These are phyloP conservation scores for Tetropium fuscum DNA, from an alignment of 2,888 invertebrate species.

Conservation along the genomic window DNA sequence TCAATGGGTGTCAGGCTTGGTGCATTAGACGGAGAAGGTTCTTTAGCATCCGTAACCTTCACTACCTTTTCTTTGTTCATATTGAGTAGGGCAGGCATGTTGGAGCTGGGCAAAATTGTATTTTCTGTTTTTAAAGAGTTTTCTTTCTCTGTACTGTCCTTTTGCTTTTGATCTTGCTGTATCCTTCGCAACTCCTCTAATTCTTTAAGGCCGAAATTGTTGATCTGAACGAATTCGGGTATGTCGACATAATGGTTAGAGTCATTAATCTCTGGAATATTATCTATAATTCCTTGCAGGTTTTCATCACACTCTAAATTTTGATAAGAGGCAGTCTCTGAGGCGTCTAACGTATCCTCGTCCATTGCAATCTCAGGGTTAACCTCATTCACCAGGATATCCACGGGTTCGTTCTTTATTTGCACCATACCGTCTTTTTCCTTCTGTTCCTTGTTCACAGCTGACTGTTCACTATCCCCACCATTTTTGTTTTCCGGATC, in stretches of 20 bases:
- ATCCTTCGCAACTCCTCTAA: slow-evolving; percentile 9
- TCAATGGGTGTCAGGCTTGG: no score
- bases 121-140: neutral
- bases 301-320: neutral
- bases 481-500: neutral
- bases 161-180: neutral
- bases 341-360: slow-evolving; percentile 27
- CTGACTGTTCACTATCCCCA: neutral
- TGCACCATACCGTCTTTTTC: neutral
- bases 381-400: slow-evolving; percentile 6
- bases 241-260: slow-evolving; percentile 33
- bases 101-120: no score
- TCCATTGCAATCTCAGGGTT: neutral
- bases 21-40: no score
- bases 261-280: slow-evolving; percentile 19
- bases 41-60: no score
- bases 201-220: slow-evolving; percentile 28
- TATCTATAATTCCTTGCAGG: slow-evolving; percentile 27
- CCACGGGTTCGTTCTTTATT: slow-evolving; percentile 34
- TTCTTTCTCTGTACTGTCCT: neutral
- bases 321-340: slow-evolving; percentile 10
- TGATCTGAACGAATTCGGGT: slow-evolving; percentile 39
- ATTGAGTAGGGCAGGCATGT: no score
- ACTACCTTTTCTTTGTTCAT: no score
- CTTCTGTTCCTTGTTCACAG: neutral